phyloP scores from a whole-genome alignment of 2,797 vertebrate species.

The Perodicticus potto region DNA sequence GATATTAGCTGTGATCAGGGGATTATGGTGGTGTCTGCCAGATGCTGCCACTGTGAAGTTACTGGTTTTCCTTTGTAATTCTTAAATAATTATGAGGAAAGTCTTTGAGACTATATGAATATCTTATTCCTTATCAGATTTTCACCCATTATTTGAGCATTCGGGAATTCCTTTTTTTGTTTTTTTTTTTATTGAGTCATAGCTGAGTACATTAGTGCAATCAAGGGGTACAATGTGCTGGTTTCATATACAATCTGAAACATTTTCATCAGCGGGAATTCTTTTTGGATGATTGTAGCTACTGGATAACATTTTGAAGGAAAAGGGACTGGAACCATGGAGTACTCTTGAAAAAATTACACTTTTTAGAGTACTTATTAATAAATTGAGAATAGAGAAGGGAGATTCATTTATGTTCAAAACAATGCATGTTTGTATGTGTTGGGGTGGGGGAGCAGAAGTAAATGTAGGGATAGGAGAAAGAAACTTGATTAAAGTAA shows the following conservation, averaged over 20 bases:
- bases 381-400: slow-evolving; percentile 7
- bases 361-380: neutral
- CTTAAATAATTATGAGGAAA: neutral
- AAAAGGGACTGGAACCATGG: neutral
- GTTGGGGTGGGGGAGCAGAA: neutral
- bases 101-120: neutral
- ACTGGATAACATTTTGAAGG: neutral
- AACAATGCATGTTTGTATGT: neutral
- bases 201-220: too few species aligned
- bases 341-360: neutral
- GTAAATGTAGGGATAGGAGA: neutral
- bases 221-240: too few species aligned
- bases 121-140: neutral
- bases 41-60: neutral
- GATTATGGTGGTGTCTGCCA: neutral
- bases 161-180: neutral
- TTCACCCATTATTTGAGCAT: neutral
- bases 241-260: too few species aligned
- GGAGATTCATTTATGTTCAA: slow-evolving; percentile 1
- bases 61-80: slow-evolving; percentile 3
- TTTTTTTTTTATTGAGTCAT: too few species aligned
- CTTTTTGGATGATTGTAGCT: neutral
- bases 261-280: neutral
- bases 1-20: neutral
- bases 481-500: neutral